A percentile compares a stretch with the other conserved stretches of the same genome.
Evolutionary conservation across 2,113 vertebrate genomes (phyloP).

Genomic region (Eudyptes chrysolophus): DNA sequence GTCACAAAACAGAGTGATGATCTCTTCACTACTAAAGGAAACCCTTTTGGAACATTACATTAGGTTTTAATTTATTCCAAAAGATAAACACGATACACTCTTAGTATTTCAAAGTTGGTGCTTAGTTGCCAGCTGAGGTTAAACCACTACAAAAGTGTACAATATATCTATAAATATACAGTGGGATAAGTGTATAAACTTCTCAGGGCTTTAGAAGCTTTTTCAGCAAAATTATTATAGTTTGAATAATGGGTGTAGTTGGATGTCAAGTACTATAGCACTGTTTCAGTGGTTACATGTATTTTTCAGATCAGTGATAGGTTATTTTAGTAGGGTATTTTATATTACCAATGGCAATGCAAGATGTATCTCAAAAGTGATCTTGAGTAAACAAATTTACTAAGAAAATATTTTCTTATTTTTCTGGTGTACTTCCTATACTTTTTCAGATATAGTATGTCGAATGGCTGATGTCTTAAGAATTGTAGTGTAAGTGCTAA

Average conservation of each 20-base stretch:
- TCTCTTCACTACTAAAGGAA: background rate
- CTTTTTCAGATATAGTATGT: background rate
- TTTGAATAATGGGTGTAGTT: background rate
- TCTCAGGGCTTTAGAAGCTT: background rate
- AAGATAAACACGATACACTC: background rate
- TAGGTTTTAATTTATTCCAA: background rate
- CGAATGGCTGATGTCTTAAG: background rate
- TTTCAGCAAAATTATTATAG: background rate
- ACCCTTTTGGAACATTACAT: background rate
- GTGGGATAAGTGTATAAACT: background rate
- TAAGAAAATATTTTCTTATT: background rate
- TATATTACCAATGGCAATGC: background rate
- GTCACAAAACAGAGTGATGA: background rate
- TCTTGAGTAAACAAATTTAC: background rate
- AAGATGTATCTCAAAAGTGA: background rate
- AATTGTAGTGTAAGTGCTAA: background rate
- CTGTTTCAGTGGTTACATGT: background rate
- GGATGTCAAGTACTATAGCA: background rate
- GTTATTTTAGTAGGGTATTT: background rate
- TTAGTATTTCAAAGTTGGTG: background rate
- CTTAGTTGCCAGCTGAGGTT: no score
- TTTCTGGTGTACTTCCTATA: background rate
- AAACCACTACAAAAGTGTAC: background rate
- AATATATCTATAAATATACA: background rate
- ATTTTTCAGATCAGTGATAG: background rate